Conservation (phyloP, 1,140 invertebrate genomes). For the Trichomalopsis sarcophagae region DNA sequence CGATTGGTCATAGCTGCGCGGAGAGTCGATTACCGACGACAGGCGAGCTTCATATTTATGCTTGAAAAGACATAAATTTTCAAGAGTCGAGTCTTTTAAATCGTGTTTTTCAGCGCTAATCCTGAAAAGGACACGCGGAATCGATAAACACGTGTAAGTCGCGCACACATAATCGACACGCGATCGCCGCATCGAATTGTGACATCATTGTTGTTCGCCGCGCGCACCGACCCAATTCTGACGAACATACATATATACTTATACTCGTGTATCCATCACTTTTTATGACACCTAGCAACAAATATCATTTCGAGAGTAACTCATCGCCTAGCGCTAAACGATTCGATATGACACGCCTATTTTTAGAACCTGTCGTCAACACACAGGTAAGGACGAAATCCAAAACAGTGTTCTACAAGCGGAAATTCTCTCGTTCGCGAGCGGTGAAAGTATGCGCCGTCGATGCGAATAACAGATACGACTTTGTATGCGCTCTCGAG, state of each 20-base stretch:
- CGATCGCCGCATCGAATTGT: slow-evolving; percentile 1
- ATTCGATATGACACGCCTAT: slow-evolving; percentile 11
- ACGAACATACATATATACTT: neutral
- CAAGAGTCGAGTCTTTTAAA: too few relatives aligned
- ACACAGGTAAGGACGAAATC: neutral
- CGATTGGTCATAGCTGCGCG: too few relatives aligned
- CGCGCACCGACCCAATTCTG: neutral
- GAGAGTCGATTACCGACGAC: too few relatives aligned
- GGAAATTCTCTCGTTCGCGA: neutral
- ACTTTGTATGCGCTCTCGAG: neutral
- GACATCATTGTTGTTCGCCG: slow-evolving; percentile 29
- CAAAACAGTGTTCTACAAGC: neutral
- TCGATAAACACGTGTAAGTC: neutral
- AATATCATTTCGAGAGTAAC: neutral
- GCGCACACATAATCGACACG: neutral
- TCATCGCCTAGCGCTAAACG: neutral
- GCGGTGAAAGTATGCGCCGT: neutral
- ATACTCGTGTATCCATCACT: neutral
- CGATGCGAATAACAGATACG: neutral
- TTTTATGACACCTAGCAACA: neutral
- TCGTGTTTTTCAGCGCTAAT: too few relatives aligned
- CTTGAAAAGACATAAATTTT: too few relatives aligned
- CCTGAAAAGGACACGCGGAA: neutral
- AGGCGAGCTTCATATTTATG: too few relatives aligned
- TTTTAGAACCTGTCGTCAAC: slow-evolving; percentile 13